Conservation (phyloP, 2,888 invertebrate species). For the Eurois occulta region DNA sequence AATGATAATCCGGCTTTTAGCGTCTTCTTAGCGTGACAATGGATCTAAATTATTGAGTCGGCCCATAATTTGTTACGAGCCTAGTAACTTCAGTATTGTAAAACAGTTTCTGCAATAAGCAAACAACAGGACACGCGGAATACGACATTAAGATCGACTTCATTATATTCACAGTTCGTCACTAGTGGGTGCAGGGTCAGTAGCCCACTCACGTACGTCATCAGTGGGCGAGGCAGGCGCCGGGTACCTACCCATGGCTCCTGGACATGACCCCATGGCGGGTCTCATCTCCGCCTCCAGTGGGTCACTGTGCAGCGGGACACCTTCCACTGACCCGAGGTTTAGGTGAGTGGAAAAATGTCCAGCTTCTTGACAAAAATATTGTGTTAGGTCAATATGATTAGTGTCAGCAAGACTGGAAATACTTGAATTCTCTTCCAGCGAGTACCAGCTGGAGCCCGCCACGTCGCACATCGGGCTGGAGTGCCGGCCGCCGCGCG, state of each 20-base stretch:
- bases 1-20: neutral
- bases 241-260: constrained; percentile 92
- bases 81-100: neutral
- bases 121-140: neutral
- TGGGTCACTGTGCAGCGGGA: constrained; percentile 94
- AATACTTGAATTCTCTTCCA: constrained; percentile 66
- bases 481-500: constrained; percentile 88
- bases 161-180: constrained; percentile 69
- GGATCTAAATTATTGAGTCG: neutral
- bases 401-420: neutral
- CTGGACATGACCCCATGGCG: constrained; percentile 78
- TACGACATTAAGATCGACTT: neutral
- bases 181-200: constrained; percentile 77
- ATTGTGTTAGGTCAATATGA: neutral
- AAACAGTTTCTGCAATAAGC: neutral
- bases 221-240: constrained; percentile 83
- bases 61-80: neutral
- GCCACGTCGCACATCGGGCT: constrained; percentile 93
- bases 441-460: constrained; percentile 95
- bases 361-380: neutral
- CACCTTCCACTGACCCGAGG: constrained; percentile 94
- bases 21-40: neutral
- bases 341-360: constrained; percentile 84
- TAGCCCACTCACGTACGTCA: constrained; percentile 91
- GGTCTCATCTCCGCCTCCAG: constrained; percentile 90